Conservation (phyloP, 2,113 vertebrate genomes). For the Elephas maximus region DNA sequence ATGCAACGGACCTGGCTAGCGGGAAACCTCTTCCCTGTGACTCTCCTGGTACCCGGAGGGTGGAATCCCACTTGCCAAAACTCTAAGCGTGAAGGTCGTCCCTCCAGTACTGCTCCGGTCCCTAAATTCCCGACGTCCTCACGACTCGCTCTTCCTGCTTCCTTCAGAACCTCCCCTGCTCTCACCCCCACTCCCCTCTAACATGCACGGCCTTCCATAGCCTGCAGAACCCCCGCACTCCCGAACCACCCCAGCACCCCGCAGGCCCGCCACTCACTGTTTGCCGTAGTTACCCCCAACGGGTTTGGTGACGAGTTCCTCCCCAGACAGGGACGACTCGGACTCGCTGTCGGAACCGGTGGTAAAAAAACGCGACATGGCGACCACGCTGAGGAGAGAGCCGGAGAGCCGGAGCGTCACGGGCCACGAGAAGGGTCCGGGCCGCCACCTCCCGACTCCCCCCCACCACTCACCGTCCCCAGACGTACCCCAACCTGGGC, state of each 20-base stretch:
- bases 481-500: rapidly evolving
- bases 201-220: neutral
- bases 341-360: slow-evolving; percentile 96
- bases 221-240: neutral
- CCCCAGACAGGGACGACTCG: slow-evolving; percentile 93
- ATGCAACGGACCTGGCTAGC: neutral
- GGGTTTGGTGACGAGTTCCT: slow-evolving; percentile 93
- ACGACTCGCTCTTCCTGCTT: neutral
- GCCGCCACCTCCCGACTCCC: neutral
- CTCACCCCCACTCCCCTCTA: neutral
- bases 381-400: slow-evolving; percentile 12
- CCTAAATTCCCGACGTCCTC: too few relatives aligned
- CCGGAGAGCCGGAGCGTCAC: neutral
- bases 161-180: neutral
- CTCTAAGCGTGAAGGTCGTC: too few relatives aligned
- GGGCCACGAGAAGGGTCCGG: neutral
- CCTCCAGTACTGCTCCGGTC: neutral
- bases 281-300: slow-evolving; percentile 92
- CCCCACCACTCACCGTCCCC: neutral
- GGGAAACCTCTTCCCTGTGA: neutral
- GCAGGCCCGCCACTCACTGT: slow-evolving; percentile 88
- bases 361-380: slow-evolving; percentile 96
- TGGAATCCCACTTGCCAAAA: neutral
- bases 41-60: neutral
- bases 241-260: neutral